Base-by-base conservation (phyloP, 2,113 vertebrate genomes). In the Meriones unguiculatus region DNA sequence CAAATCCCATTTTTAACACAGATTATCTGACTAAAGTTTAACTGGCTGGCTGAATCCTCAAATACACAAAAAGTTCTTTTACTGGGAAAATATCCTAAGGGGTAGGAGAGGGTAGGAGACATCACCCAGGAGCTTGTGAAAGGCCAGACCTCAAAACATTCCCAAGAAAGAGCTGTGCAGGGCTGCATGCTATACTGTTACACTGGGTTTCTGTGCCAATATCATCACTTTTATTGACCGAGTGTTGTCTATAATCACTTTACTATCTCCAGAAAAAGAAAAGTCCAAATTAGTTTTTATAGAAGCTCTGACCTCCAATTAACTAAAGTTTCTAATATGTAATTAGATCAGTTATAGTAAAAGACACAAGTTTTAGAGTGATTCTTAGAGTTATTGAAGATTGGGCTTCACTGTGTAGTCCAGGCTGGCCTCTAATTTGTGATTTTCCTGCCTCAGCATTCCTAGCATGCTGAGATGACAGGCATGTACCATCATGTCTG, bases 111-210 rank as follows among this genome's bases (percentile, higher is more conserved):
- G 32, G 5, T 78, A 24, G 77, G 54, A 52, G 38, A 52, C 2
- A 38, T 32, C 7, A 50, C 24, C 12, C 13, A 64, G 32, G 22
- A 70, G 32, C 20, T 30, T n/a, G 25, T 25, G 41, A 78, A 41
- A 11, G 65, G 13, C 25, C 35, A 78, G 50, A n/a, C 18, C 30
- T 86, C 10, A 59, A 35, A 64, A 90, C 6, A n/a, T 62, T 30
- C 28, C 15, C 22, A 17, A 7, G 7, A 4, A 25, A 41, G n/a
- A 64, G 24, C 57, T 64, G 12, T 84, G 81, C 41, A 38, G 0
- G 0, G 1, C 25, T 28, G 13, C 2, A 84, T 41, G 81, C 13
- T 25, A 0, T 0, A 82, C 15, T 25, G 1, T 38, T 38, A 22
- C 22, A 62, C 22, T 64, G 1, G 12, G 3, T 15, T 17, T 41